A percentile compares a stretch with the other conserved stretches of the same genome.
phyloP scores from a whole-genome alignment of 2,113 vertebrate species.

The Diglossa brunneiventris region DNA sequence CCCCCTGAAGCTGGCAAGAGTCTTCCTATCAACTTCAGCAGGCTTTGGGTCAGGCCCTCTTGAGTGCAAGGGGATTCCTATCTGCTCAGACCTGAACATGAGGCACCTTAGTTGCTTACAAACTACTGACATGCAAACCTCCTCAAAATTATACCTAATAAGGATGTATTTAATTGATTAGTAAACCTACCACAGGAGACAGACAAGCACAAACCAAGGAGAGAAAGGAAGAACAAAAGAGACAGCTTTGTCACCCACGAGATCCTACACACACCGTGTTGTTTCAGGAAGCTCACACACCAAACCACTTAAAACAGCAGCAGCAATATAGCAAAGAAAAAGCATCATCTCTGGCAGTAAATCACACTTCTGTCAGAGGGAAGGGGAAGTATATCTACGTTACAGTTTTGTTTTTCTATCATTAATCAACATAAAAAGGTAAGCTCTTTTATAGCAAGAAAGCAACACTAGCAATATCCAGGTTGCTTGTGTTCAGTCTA shows the following conservation, averaged over 20 bases:
- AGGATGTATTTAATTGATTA: conserved; percentile 11
- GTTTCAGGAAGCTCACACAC: conserved; percentile 20
- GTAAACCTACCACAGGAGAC: conserved; percentile 56
- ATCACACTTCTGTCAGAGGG: not conserved
- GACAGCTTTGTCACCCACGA: conserved; percentile 13
- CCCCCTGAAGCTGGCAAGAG: not conserved
- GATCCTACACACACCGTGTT: not conserved
- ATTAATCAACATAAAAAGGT: not conserved
- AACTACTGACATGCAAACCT: conserved; percentile 80
- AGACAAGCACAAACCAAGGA: conserved; percentile 52
- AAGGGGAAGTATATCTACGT: not conserved
- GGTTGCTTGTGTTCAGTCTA: not conserved
- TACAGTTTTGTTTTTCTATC: not conserved
- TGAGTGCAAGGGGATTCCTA: conserved; percentile 84
- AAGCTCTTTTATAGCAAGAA: not conserved
- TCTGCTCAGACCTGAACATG: conserved; percentile 83
- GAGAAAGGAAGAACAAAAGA: not conserved
- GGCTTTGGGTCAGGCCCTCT: conserved; percentile 19
- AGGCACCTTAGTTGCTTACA: conserved; percentile 82
- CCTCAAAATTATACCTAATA: conserved; percentile 65
- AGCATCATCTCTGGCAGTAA: not conserved
- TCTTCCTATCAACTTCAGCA: not conserved
- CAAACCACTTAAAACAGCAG: conserved; percentile 67
- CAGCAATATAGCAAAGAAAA: conserved; percentile 60
- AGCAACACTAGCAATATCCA: fast-evolving